Evolutionary conservation across 1,140 invertebrate species (phyloP).

Genomic region (Drosophila subobscura): DNA sequence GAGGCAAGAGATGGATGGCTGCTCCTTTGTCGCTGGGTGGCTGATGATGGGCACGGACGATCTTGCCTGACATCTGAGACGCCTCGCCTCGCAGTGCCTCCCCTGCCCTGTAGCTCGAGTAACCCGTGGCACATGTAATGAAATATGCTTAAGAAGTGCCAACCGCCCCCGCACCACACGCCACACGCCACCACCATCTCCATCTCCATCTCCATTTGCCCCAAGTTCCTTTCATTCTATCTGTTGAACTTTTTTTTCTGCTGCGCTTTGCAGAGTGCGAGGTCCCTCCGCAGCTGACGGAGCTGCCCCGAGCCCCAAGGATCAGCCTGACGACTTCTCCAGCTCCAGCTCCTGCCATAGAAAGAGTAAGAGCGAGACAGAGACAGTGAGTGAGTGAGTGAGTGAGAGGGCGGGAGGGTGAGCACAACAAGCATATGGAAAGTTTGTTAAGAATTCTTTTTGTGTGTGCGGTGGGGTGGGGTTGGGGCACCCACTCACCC

Average conservation of each 20-base stretch:
- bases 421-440: slow-evolving; percentile 76
- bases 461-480: slow-evolving; percentile 40
- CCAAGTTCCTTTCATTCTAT: slow-evolving; percentile 39
- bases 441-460: slow-evolving; percentile 79
- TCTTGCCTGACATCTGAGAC: slow-evolving; percentile 73
- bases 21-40: slow-evolving; percentile 28
- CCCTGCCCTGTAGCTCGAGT: slow-evolving; percentile 6
- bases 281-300: slow-evolving; percentile 36
- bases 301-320: slow-evolving; percentile 6
- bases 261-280: background rate
- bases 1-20: slow-evolving; percentile 12
- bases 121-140: slow-evolving; percentile 57
- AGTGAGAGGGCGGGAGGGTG: background rate
- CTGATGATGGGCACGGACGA: slow-evolving; percentile 60
- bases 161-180: background rate
- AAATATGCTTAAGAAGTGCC: slow-evolving; percentile 75
- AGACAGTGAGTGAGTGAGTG: background rate
- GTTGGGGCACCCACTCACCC: background rate
- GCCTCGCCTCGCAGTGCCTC: background rate
- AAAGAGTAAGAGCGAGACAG: too few relatives aligned
- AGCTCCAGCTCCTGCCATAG: too few relatives aligned
- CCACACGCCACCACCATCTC: background rate
- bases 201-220: slow-evolving; percentile 12
- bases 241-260: slow-evolving; percentile 53
- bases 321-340: background rate